Evolutionary conservation across 1,140 invertebrate species (phyloP).

Genomic region (Trichomalopsis sarcophagae): DNA sequence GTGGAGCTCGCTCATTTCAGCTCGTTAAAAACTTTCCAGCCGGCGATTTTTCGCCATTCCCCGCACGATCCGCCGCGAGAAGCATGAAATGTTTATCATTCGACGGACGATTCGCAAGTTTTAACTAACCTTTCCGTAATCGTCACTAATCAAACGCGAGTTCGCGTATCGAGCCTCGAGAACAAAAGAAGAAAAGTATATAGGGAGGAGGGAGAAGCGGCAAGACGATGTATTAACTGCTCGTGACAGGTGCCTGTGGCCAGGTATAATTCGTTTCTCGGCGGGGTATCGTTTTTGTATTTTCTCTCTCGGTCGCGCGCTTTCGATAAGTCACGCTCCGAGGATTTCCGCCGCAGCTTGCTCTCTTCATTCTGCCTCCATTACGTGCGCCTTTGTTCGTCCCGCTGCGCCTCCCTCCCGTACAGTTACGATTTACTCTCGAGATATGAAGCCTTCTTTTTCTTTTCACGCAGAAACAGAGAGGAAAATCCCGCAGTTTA

Average conservation of each 20-base stretch:
- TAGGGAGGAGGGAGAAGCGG: not conserved
- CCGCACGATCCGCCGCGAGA: not conserved
- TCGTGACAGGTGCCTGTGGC: conserved; percentile 9
- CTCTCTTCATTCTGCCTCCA: not conserved
- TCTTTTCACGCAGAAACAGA: not conserved
- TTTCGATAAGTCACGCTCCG: conserved; percentile 37
- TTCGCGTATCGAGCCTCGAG: not conserved
- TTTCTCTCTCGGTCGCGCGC: conserved; percentile 5
- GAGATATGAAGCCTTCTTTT: not conserved
- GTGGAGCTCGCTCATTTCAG: not conserved
- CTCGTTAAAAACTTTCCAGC: not conserved
- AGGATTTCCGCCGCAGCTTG: conserved; percentile 27
- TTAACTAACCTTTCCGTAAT: not conserved
- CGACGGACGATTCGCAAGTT: not conserved
- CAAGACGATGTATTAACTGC: conserved; percentile 38
- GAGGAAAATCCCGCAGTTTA: not conserved
- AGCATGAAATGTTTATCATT: not conserved
- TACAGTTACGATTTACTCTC: not conserved
- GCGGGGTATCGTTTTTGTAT: not conserved
- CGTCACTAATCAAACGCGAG: not conserved
- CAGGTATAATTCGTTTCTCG: conserved; percentile 32
- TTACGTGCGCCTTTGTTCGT: not conserved
- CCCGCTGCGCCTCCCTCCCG: not conserved
- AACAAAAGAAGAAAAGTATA: not conserved
- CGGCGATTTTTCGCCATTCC: not conserved